Evolutionary conservation across 2,113 vertebrate genomes (phyloP), one percentile per base, ranked within the genome.

Genomic region (Petrocephalus zakoni): DNA sequence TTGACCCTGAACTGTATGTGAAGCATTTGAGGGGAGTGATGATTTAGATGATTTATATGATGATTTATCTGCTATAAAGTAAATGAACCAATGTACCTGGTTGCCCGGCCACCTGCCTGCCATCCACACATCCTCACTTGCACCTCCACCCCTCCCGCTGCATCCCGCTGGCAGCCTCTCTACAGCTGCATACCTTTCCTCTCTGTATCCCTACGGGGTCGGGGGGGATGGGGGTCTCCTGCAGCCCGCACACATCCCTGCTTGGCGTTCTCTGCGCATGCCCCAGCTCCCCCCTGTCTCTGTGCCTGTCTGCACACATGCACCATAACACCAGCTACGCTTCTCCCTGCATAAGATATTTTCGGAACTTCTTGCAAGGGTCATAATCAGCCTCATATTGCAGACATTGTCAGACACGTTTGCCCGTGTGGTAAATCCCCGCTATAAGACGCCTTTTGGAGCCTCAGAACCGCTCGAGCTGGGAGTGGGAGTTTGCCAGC

Each of bases 181-280:
- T 34, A 34, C 56, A 19, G 22, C 52, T 61, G 29, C 34, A 64
- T 52, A 88, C 53, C 53, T 81, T 81, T n/a, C 81, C 81, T 83
- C 46, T n/a, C 81, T 83, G 81, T 37, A 21, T 37, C n/a, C 81
- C 42, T 64, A 19, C 5, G 22, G 42, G 42, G 42, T 42, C 42
- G 58, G 58, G 58, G 58, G 17, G 58, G 58, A n/a, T 42, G 42
- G 42, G 42, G 42, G 42, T 29, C 61, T 64, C 25, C 9, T 9
- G 19, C 72, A 34, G 4, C 21, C 49, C n/a, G n/a, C 11, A 86
- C 29, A 55, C 83, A 11, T 85, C 6, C 61, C 61, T 53, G 84
- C 61, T 53, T 89, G 84, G 46, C 13, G 49, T 52, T 34, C 61
- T 86, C 25, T 75, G 88, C 88, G 85, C 72, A 64, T 75, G 61